These are phyloP conservation scores for Upupa epops DNA, from an alignment of 2,113 vertebrate species.

Conservation along the genomic window DNA sequence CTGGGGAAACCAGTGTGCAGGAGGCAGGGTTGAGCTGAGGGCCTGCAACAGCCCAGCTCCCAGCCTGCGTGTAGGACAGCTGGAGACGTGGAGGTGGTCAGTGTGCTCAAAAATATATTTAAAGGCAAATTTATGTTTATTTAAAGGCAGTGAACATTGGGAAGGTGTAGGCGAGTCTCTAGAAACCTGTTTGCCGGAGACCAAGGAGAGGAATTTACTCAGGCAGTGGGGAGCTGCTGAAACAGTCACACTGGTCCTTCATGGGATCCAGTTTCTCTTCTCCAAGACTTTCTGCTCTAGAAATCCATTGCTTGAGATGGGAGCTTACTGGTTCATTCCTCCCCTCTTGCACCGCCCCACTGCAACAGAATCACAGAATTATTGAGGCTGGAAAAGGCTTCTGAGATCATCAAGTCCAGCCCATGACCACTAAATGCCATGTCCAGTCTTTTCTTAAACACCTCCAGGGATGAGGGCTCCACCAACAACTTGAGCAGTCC, in stretches of 20 bases:
- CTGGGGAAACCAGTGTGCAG: background rate
- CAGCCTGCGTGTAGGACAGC: background rate
- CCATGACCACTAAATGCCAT: too few species aligned
- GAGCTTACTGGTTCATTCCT: background rate
- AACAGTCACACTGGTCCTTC: background rate
- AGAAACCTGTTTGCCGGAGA: background rate
- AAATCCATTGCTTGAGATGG: background rate
- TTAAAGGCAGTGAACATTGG: background rate
- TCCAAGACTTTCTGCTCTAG: background rate
- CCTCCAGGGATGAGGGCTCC: too few species aligned
- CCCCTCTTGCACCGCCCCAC: background rate
- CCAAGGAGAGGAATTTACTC: background rate
- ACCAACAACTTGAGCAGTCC: too few species aligned
- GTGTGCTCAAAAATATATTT: background rate
- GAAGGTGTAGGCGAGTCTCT: background rate
- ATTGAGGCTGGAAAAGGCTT: too few species aligned
- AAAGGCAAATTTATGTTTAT: background rate
- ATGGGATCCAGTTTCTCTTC: background rate
- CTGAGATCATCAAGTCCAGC: too few species aligned
- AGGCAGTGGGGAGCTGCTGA: background rate
- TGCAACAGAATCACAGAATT: background rate
- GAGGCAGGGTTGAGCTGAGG: background rate
- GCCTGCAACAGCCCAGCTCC: background rate
- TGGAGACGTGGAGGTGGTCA: rapidly evolving
- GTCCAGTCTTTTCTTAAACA: too few species aligned